A percentile compares a stretch with the other conserved stretches of the same genome.
Conservation (phyloP, 1,140 invertebrate species). For the Hestina assimilis region DNA sequence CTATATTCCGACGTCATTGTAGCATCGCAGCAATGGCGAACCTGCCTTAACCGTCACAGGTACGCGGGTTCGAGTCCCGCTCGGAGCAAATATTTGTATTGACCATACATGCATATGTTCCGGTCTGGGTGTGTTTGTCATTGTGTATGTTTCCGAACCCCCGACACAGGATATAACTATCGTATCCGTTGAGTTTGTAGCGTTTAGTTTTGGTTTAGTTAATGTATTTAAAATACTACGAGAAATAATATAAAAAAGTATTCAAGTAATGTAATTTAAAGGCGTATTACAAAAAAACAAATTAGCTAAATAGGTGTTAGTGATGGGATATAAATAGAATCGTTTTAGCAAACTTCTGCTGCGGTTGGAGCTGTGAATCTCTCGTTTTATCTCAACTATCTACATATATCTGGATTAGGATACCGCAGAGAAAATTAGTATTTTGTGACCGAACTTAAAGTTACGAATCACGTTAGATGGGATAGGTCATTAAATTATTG, state of each 20-base stretch:
- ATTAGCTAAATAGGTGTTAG: conserved; percentile 7
- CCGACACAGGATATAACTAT: too few relatives aligned
- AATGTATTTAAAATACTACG: neutral
- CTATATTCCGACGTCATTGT: too few relatives aligned
- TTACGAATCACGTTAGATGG: neutral
- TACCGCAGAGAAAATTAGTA: conserved; percentile 8
- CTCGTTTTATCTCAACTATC: conserved; percentile 21
- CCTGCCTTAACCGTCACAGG: too few relatives aligned
- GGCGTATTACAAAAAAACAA: neutral
- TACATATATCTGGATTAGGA: conserved; percentile 6
- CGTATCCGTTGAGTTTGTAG: too few relatives aligned
- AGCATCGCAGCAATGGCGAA: too few relatives aligned
- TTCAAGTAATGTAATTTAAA: neutral
- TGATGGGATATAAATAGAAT: conserved; percentile 21
- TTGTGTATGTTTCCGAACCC: too few relatives aligned
- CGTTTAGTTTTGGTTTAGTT: too few relatives aligned
- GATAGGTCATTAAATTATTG: neutral
- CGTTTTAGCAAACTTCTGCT: conserved; percentile 19
- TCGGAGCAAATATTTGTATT: too few relatives aligned
- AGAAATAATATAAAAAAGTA: neutral
- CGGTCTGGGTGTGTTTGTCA: too few relatives aligned
- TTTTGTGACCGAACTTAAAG: conserved; percentile 1
- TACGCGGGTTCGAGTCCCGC: too few relatives aligned
- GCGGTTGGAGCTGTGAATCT: conserved; percentile 18
- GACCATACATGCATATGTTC: too few relatives aligned